phyloP scores from a whole-genome alignment of 2,797 vertebrate genomes.

The Peromyscus melanophrys region DNA sequence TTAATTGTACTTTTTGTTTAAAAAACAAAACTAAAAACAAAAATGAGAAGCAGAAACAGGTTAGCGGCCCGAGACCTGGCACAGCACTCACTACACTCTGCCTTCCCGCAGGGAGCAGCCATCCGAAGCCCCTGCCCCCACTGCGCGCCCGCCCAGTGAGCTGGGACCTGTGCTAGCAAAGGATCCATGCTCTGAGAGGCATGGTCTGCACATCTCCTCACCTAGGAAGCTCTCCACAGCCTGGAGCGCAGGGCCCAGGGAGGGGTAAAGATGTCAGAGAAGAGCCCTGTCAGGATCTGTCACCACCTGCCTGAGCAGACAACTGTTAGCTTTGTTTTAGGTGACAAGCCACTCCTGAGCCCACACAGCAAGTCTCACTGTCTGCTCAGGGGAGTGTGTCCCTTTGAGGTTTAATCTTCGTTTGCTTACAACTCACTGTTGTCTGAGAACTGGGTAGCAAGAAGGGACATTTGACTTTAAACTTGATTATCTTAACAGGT shows the following conservation, averaged over 20 bases:
- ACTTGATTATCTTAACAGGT: not conserved
- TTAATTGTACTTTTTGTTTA: constrained; percentile 86
- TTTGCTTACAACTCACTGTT: not conserved
- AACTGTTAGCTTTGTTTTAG: not conserved
- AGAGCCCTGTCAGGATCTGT: not conserved
- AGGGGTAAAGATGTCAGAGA: not conserved
- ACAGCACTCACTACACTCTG: constrained; percentile 58
- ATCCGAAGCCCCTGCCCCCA: not conserved
- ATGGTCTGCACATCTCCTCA: not conserved
- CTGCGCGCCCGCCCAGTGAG: not conserved
- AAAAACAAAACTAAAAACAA: constrained; percentile 75
- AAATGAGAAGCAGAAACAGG: constrained; percentile 75
- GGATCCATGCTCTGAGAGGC: constrained; percentile 53
- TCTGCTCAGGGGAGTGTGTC: not conserved
- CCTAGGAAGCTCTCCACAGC: not conserved
- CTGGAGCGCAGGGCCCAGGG: not conserved
- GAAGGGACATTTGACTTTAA: not conserved
- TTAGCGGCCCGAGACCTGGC: constrained; percentile 79
- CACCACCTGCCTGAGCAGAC: not conserved
- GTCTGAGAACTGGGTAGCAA: constrained; percentile 18
- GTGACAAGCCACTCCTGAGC: not conserved
- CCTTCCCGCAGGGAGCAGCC: not conserved
- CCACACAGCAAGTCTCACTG: not conserved
- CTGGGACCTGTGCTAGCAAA: not conserved
- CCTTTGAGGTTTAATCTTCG: not conserved